Percentiles rank a stretch among this genome's conserved stretches.
Conservation (phyloP, 2,797 vertebrate species). For the Enteromius paludinosus region DNA sequence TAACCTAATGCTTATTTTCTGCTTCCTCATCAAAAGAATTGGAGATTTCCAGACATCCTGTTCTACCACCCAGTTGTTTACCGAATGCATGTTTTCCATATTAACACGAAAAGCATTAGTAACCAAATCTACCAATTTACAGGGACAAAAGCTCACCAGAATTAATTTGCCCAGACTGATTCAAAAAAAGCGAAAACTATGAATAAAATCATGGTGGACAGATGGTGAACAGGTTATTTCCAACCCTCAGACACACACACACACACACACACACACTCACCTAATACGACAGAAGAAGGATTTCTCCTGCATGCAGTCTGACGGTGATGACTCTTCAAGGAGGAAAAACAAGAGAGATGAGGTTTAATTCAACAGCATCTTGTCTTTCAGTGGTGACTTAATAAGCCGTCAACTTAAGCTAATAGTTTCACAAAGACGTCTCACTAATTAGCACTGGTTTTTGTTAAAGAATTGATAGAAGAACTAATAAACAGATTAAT, state of each 20-base stretch:
- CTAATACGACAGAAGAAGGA: slow-evolving; percentile 98
- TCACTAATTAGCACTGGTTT: slow-evolving; percentile 2
- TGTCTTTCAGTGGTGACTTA: neutral
- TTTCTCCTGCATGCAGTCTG: slow-evolving; percentile 91
- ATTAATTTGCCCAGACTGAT: slow-evolving; percentile 46
- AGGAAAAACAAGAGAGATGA: slow-evolving; percentile 40
- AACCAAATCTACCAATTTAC: slow-evolving; percentile 52
- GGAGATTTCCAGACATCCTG: neutral
- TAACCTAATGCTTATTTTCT: neutral
- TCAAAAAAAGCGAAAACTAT: slow-evolving; percentile 16
- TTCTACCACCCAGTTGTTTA: neutral
- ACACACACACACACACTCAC: slow-evolving; percentile 76
- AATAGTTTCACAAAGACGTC: neutral
- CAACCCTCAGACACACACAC: slow-evolving; percentile 66
- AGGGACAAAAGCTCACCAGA: slow-evolving; percentile 18
- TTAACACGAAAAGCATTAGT: neutral
- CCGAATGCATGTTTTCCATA: neutral
- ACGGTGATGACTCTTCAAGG: slow-evolving; percentile 75
- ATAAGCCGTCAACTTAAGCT: neutral
- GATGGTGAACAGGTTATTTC: slow-evolving; percentile 17
- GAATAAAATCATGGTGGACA: slow-evolving; percentile 56
- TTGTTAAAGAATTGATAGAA: no score
- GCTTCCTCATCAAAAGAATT: neutral
- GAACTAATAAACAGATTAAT: neutral
- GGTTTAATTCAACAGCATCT: slow-evolving; percentile 67